Conservation (phyloP, 2,797 vertebrate genomes). For the Cyprinodon diabolis region DNA sequence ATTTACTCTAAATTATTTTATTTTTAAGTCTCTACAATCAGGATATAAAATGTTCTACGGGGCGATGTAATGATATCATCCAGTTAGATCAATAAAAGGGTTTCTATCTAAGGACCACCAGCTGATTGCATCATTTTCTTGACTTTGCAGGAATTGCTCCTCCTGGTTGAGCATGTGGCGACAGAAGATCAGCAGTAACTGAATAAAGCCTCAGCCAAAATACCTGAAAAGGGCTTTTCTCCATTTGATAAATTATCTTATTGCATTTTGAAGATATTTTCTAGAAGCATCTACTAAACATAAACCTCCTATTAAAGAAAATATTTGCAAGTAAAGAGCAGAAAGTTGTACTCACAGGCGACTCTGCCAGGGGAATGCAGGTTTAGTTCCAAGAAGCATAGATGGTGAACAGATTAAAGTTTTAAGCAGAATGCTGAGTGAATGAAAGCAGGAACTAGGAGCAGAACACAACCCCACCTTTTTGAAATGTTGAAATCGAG, state of each 20-base stretch:
- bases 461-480: neutral
- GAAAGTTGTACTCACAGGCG: neutral
- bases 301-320: neutral
- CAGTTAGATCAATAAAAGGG: too few relatives aligned
- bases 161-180: too few relatives aligned
- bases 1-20: too few relatives aligned
- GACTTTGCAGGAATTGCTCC: too few relatives aligned
- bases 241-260: too few relatives aligned
- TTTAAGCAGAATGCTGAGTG: neutral
- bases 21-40: neutral
- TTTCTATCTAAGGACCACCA: too few relatives aligned
- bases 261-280: neutral
- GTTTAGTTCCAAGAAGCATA: neutral
- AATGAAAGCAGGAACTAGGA: constrained; percentile 39
- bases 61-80: too few relatives aligned
- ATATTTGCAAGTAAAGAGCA: neutral
- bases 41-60: neutral
- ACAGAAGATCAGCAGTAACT: too few relatives aligned
- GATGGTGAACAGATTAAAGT: neutral
- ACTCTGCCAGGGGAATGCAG: neutral
- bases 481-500: constrained; percentile 43
- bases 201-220: neutral
- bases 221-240: neutral
- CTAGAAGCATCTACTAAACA: neutral
- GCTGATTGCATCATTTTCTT: too few relatives aligned